phyloP scores from a whole-genome alignment of 2,113 vertebrate genomes.

The Dicentrarchus labrax region DNA sequence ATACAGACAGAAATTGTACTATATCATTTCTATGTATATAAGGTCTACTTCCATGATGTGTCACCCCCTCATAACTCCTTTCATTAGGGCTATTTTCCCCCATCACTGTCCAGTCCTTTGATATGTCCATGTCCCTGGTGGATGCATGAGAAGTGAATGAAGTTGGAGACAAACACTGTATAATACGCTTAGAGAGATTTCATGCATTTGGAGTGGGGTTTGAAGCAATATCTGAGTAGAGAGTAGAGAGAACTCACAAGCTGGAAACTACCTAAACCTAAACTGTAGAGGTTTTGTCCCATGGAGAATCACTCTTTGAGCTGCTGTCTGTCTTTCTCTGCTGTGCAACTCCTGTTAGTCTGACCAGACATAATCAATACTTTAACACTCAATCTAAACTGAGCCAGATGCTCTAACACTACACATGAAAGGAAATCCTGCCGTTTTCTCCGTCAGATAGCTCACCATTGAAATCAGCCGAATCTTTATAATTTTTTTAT shows the following conservation, averaged over 20 bases:
- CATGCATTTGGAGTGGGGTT: slow-evolving; percentile 22
- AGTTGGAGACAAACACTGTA: slow-evolving; percentile 52
- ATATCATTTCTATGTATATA: slow-evolving; percentile 54
- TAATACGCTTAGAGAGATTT: slow-evolving; percentile 14
- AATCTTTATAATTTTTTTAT: slow-evolving; percentile 25
- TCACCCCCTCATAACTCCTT: slow-evolving; percentile 21
- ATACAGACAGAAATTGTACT: slow-evolving; percentile 41
- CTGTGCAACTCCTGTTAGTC: background rate
- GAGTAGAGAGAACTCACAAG: background rate
- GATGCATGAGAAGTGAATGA: slow-evolving; percentile 41
- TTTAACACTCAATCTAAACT: background rate
- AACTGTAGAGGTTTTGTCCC: background rate
- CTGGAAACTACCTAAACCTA: slow-evolving; percentile 40
- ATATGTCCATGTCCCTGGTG: slow-evolving; percentile 24
- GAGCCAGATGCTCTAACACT: slow-evolving; percentile 35
- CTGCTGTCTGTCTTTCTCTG: background rate
- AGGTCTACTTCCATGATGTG: slow-evolving; percentile 39
- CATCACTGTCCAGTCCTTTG: slow-evolving; percentile 12
- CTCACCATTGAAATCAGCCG: slow-evolving; percentile 23
- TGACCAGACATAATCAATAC: background rate
- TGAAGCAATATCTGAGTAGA: slow-evolving; percentile 59
- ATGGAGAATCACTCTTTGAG: background rate
- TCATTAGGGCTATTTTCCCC: slow-evolving; percentile 41
- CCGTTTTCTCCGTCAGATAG: background rate
- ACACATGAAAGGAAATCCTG: slow-evolving; percentile 23